Evolutionary conservation across 1,140 invertebrate genomes (phyloP).

Genomic region (Phenacoccus solenopsis): DNA sequence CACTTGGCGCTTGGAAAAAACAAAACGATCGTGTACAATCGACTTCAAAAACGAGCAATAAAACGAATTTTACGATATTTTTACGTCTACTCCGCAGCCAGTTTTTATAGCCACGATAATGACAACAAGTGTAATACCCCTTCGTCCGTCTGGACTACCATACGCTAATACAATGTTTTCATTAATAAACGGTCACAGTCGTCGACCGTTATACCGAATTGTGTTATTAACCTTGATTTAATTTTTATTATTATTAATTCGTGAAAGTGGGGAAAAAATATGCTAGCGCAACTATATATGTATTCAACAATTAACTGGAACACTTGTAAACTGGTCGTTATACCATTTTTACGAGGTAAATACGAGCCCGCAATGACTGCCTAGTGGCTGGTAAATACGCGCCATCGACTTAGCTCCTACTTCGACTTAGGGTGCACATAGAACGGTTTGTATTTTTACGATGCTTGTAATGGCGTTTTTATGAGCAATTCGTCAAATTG

Average conservation of each 20-base stretch:
- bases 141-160: constrained; percentile 10
- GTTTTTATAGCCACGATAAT: constrained; percentile 15
- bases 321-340: not conserved
- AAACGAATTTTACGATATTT: constrained; percentile 17
- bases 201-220: not conserved
- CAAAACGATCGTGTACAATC: constrained; percentile 5
- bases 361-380: too few relatives aligned
- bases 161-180: constrained; percentile 7
- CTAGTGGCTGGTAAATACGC: too few relatives aligned
- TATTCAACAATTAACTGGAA: not conserved
- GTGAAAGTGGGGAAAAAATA: too few relatives aligned
- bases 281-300: too few relatives aligned
- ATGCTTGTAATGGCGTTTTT: constrained; percentile 8
- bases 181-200: not conserved
- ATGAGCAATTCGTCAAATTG: constrained; percentile 13
- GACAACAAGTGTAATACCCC: constrained; percentile 17
- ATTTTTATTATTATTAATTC: not conserved
- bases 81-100: constrained; percentile 12
- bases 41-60: constrained; percentile 14
- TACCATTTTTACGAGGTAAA: not conserved
- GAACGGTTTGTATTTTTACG: constrained; percentile 13
- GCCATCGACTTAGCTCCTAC: too few relatives aligned
- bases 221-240: constrained; percentile 14
- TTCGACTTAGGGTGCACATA: too few relatives aligned
- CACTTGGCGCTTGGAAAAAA: not conserved